phyloP scores from a whole-genome alignment of 2,888 invertebrate genomes.

The Acanthoscelides obtectus region DNA sequence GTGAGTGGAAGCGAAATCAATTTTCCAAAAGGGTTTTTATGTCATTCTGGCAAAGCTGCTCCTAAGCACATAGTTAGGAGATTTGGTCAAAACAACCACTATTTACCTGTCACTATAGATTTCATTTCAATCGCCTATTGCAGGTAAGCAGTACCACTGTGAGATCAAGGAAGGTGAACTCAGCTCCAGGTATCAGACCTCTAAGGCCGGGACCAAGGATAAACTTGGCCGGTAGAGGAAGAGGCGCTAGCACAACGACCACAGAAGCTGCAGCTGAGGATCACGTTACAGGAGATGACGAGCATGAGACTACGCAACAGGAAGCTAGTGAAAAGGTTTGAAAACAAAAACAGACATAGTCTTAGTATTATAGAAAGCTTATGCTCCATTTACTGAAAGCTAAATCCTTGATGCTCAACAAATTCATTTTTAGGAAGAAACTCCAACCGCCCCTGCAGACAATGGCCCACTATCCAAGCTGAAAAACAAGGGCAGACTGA shows the following conservation, averaged over 20 bases:
- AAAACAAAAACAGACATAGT: neutral
- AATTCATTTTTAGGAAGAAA: conserved; percentile 28
- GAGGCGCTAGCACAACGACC: conserved; percentile 46
- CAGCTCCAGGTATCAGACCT: conserved; percentile 50
- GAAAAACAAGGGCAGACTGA: conserved; percentile 48
- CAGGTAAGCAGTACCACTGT: conserved; percentile 31
- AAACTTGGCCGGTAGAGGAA: conserved; percentile 53
- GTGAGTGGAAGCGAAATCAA: no score
- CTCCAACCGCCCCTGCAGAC: conserved; percentile 36
- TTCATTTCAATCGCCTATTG: conserved; percentile 9
- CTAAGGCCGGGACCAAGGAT: conserved; percentile 64
- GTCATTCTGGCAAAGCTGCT: no score
- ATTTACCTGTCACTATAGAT: no score
- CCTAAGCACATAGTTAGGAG: no score
- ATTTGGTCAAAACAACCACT: no score
- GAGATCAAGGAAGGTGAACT: conserved; percentile 41
- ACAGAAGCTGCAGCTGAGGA: conserved; percentile 47
- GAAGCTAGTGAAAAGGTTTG: conserved; percentile 38
- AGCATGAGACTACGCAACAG: conserved; percentile 27
- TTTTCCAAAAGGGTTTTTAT: no score
- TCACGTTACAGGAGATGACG: conserved; percentile 42
- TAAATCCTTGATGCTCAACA: no score
- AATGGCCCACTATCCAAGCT: conserved; percentile 43
- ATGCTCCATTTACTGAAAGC: no score
- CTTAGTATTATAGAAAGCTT: no score